Evolutionary conservation across 2,888 invertebrate genomes (phyloP).

Genomic region (Drosophila subsilvestris): DNA sequence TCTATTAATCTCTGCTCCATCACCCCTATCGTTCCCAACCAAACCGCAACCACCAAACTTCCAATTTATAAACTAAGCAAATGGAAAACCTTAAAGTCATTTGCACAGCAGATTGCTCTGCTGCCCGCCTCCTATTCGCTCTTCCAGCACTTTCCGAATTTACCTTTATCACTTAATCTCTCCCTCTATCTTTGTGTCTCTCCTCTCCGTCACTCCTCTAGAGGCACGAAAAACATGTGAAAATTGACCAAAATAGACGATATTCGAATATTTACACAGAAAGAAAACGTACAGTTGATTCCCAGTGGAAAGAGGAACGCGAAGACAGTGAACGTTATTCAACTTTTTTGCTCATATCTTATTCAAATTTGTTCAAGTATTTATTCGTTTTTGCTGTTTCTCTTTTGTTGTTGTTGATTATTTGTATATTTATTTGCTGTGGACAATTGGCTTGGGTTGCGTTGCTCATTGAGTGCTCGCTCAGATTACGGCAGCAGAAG

Average conservation of each 20-base stretch:
- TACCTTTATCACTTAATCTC: not conserved
- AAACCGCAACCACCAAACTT: constrained; percentile 4
- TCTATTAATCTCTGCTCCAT: no score
- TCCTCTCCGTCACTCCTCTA: no score
- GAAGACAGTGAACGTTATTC: constrained; percentile 16
- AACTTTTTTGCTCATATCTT: constrained; percentile 22
- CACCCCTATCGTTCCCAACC: not conserved
- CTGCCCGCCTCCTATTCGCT: not conserved
- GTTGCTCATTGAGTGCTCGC: no score
- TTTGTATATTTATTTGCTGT: constrained; percentile 12
- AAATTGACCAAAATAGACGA: constrained; percentile 56
- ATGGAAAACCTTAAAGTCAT: constrained; percentile 32
- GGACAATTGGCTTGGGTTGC: no score
- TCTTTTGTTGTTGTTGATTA: not conserved
- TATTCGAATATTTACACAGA: constrained; percentile 55
- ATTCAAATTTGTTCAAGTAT: no score
- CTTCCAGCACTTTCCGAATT: constrained; percentile 7
- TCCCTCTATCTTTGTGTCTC: not conserved
- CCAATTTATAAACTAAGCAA: constrained; percentile 21
- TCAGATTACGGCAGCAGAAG: no score
- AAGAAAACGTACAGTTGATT: constrained; percentile 22
- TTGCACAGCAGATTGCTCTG: constrained; percentile 15
- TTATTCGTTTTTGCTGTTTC: not conserved
- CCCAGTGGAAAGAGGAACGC: not conserved
- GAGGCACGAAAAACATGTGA: constrained; percentile 30